Percentiles rank a stretch among this genome's conserved stretches.
Evolutionary conservation across 1,140 invertebrate species (phyloP).

Genomic region (Nasonia longicornis): DNA sequence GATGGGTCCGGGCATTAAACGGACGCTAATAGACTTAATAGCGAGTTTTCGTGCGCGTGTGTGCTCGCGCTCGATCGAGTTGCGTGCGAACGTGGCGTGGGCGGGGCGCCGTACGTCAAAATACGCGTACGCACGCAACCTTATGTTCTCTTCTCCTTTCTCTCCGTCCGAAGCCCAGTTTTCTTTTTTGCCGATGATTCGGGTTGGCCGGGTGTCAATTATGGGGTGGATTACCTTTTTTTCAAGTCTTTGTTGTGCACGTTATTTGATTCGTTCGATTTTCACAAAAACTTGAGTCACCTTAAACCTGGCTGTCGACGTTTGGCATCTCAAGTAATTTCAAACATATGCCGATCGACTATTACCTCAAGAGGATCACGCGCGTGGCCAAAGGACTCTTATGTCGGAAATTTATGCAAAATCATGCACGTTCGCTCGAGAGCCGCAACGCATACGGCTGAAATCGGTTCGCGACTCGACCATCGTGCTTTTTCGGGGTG

Average conservation of each 20-base stretch:
- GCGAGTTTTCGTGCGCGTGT: conserved; percentile 60
- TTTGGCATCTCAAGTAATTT: too few relatives aligned
- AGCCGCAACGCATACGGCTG: conserved; percentile 38
- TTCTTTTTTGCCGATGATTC: neutral
- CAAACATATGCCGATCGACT: neutral
- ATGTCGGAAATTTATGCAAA: conserved; percentile 60
- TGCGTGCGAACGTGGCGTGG: conserved; percentile 61
- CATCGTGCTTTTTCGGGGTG: neutral
- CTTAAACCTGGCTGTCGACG: too few relatives aligned
- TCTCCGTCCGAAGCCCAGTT: neutral
- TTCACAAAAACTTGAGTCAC: too few relatives aligned
- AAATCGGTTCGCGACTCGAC: neutral
- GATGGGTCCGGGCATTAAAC: conserved; percentile 57
- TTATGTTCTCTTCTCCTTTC: neutral
- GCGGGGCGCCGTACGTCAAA: conserved; percentile 62
- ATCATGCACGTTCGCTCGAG: conserved; percentile 49
- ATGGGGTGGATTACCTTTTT: conserved; percentile 25
- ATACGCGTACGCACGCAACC: conserved; percentile 51
- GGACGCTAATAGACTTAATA: conserved; percentile 66
- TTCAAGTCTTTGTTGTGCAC: neutral
- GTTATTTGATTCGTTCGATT: too few relatives aligned
- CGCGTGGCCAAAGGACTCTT: conserved; percentile 33
- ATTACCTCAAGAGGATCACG: conserved; percentile 16
- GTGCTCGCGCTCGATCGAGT: conserved; percentile 42
- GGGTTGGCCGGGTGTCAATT: neutral